Evolutionary conservation across 2,888 invertebrate species (phyloP).

Genomic region (Lithophane ornitopus): DNA sequence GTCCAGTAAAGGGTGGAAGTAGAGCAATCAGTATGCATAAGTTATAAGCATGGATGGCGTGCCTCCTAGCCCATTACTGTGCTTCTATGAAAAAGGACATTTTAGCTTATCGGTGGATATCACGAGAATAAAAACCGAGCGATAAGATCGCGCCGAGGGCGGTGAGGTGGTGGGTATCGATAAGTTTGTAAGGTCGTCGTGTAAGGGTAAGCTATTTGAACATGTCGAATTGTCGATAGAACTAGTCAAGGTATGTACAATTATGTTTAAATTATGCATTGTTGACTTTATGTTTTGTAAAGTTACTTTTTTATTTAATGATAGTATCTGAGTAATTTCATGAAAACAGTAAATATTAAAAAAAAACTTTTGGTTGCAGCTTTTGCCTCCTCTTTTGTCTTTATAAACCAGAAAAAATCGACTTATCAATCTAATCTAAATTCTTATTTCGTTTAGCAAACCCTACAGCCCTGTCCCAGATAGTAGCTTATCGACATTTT

Average conservation of each 20-base stretch:
- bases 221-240: slow-evolving; percentile 20
- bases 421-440: neutral
- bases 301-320: neutral
- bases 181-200: slow-evolving; percentile 51
- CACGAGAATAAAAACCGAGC: slow-evolving; percentile 88
- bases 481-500: slow-evolving; percentile 64
- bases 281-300: neutral
- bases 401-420: no score
- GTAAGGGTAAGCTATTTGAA: slow-evolving; percentile 12
- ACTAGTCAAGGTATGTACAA: neutral
- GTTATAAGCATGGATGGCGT: slow-evolving; percentile 87
- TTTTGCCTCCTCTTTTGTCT: neutral
- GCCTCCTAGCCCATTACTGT: slow-evolving; percentile 87
- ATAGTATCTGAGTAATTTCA: no score
- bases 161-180: slow-evolving; percentile 44
- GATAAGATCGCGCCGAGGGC: slow-evolving; percentile 85
- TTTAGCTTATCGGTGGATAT: slow-evolving; percentile 89
- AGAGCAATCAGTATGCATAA: slow-evolving; percentile 88
- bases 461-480: slow-evolving; percentile 8
- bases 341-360: neutral
- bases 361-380: neutral
- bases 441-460: slow-evolving; percentile 2
- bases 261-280: neutral
- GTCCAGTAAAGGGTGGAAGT: slow-evolving; percentile 86
- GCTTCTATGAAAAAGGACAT: slow-evolving; percentile 91